These are phyloP conservation scores for Lipotes vexillifer DNA, from an alignment of 2,113 vertebrate species.

Conservation along the genomic window DNA sequence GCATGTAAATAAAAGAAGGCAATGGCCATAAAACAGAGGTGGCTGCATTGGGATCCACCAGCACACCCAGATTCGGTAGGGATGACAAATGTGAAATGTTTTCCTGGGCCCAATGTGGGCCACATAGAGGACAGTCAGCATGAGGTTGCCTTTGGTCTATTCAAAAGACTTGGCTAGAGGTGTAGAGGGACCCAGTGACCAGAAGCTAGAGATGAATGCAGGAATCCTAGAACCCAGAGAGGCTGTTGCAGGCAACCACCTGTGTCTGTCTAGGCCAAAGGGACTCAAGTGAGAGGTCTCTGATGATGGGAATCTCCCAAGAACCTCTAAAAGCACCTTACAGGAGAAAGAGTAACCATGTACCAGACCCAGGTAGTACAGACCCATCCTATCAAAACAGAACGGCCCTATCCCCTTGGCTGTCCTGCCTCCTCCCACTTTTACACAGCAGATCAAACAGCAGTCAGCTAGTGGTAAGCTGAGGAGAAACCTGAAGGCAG, in stretches of 20 bases:
- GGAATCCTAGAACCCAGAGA: background rate
- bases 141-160: background rate
- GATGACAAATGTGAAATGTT: background rate
- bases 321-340: background rate
- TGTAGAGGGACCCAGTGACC: background rate
- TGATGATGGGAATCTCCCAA: background rate
- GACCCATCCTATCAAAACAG: background rate
- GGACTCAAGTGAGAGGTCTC: background rate
- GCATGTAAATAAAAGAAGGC: background rate
- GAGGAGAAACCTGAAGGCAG: background rate
- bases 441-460: background rate
- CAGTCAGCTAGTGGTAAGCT: background rate
- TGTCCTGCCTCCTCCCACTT: background rate
- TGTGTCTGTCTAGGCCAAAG: background rate
- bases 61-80: background rate
- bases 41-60: background rate
- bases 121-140: background rate
- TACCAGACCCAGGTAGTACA: background rate
- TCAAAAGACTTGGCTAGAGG: background rate
- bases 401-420: background rate
- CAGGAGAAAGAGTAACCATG: background rate
- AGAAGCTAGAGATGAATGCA: background rate
- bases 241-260: background rate
- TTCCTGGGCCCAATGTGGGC: background rate
- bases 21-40: background rate